These are phyloP conservation scores for Helleia helle DNA, from an alignment of 2,888 invertebrate genomes.

Conservation along the genomic window DNA sequence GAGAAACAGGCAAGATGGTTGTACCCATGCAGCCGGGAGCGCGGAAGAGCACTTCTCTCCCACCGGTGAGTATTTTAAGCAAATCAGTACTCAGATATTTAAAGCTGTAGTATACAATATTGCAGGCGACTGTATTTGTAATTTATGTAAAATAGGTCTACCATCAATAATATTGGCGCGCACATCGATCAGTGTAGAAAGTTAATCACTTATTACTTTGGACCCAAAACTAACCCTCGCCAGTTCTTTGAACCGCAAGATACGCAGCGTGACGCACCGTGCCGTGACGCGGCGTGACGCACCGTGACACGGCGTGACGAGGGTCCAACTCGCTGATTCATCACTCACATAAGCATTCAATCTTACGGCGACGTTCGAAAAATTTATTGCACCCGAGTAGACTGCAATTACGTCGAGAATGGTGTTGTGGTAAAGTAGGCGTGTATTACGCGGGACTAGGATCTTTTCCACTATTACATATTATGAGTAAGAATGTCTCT, in stretches of 20 bases:
- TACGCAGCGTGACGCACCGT: neutral
- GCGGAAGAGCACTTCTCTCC: too few species aligned
- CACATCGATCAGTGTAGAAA: neutral
- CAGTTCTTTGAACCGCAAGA: neutral
- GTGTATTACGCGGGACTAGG: too few species aligned
- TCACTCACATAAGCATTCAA: conserved; percentile 32
- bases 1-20: too few species aligned
- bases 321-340: conserved; percentile 28
- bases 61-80: too few species aligned
- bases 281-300: conserved; percentile 6
- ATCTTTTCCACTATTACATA: neutral
- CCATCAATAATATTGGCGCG: neutral
- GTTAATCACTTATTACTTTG: neutral
- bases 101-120: too few species aligned
- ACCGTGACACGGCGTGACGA: conserved; percentile 25
- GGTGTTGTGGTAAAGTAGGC: neutral
- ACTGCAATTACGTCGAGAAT: neutral
- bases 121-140: neutral
- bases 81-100: too few species aligned
- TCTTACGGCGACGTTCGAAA: conserved; percentile 28
- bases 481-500: too few species aligned
- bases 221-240: neutral
- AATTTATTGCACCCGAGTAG: neutral
- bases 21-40: too few species aligned
- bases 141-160: neutral